Base-by-base conservation (phyloP, 53 echinoderm and acorn worm genomes). In the Hippasteria phrygiana region DNA sequence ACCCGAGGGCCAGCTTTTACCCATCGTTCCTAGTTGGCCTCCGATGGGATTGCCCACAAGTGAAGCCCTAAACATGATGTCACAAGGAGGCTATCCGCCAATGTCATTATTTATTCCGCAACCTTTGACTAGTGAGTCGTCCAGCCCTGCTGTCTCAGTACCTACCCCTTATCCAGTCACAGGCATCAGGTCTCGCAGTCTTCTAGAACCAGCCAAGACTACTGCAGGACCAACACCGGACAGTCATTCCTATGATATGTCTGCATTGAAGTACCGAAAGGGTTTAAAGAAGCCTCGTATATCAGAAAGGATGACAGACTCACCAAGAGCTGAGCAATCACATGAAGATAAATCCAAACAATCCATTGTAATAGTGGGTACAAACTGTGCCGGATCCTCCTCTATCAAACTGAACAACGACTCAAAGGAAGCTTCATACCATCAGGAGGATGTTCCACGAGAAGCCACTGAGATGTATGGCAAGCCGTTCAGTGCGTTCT, bases 401-500 rank as follows among this genome's bases (percentile, higher is more conserved):
- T 78, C 87, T 1, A 69, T 91, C 26, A 91, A 87, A 87, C 75
- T 91, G 36, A 85, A 85, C 36, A 78, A 77, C 22, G 67, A 87
- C 37, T 20, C 45, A 13, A 89, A 80, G 55, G 80, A 79, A 33
- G 45, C 51, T 4, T 22, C 34, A 2, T 89, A 70, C 43, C 50
- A 51, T 27, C 71, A 78, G 71, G 71, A 79, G 71, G 51, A 53
- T 26, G 55, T 29, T 10, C 71, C 80, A 6, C 48, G 53, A 26
- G 79, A 89, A 36, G 71, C 34, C 22, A 39, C 80, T 3, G 89
- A 80, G 39, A 54, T 89, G 70, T 89, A 89, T 43, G 90, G 87
- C 14, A 87, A 88, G 71, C 87, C 74, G 32, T 93, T 89, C 75
- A 62, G 74, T 12, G 80, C 93, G n/a, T 96, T 96, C 75, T 90